Evolutionary conservation across 2,797 vertebrate genomes (phyloP).

Genomic region (Gallinago solitaria): DNA sequence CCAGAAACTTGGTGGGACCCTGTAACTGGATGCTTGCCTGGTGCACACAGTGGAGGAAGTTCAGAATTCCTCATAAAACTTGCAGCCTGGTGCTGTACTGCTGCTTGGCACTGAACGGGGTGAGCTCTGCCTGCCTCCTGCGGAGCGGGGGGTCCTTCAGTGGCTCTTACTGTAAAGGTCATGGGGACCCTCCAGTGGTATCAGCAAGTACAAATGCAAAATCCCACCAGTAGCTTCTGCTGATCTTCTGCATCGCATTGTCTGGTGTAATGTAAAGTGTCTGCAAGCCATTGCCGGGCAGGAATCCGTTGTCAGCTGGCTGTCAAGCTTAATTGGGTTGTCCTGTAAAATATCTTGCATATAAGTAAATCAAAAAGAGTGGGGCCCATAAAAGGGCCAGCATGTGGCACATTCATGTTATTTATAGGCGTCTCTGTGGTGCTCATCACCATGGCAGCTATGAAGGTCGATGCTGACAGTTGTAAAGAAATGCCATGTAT

Average conservation of each 20-base stretch:
- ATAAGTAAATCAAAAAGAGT: conserved; percentile 15
- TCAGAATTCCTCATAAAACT: neutral
- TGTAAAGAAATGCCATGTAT: neutral
- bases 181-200: neutral
- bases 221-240: neutral
- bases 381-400: neutral
- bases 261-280: neutral
- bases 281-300: rapidly evolving
- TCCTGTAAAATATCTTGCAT: conserved; percentile 21
- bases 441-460: conserved; percentile 32
- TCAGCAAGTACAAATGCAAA: neutral
- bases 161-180: neutral
- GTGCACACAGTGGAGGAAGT: rapidly evolving
- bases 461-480: neutral
- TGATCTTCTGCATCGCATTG: neutral
- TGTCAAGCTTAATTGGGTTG: conserved; percentile 18
- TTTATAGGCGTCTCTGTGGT: conserved; percentile 25
- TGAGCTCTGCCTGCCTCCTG: rapidly evolving
- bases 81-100: neutral
- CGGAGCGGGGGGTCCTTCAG: rapidly evolving
- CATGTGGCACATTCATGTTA: neutral
- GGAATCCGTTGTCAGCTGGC: neutral
- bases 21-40: neutral
- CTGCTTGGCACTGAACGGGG: rapidly evolving
- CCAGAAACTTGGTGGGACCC: neutral